Evolutionary conservation across 2,113 vertebrate genomes (phyloP), one percentile per base, ranked within the genome.

Genomic region (Trematomus loennbergii): DNA sequence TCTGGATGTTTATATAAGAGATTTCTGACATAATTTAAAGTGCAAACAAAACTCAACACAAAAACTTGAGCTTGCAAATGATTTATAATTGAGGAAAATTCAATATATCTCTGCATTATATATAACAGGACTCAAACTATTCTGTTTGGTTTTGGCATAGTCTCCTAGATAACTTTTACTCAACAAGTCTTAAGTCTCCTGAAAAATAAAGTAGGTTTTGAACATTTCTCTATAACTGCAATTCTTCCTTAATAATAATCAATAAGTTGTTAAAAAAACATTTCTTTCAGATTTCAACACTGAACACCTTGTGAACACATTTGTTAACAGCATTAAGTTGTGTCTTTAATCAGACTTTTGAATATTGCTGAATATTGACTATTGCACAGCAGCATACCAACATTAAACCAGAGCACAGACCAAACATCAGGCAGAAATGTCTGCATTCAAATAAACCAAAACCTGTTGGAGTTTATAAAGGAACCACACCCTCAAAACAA

Each of bases 321-420:
- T 12, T 52, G 54, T 22, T 43, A 67, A 36, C 52, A 22, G 58
- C 33, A 9, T 50, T 16, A 33, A 0, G 18, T 59, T 22, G 29
- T 18, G 45, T 4, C 18, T 9, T 4, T 55, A 16, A 46, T 48
- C 71, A 46, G 16, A 54, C 52, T 53, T 58, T 59, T 29, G 29
- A 62, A 73, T 61, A 46, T 61, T 49, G 60, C 13, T 15, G 53
- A 63, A 62, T 45, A 22, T 29, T 29, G 17, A 65, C 22, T 8
- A 11, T 46, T 29, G 22, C 4, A 1, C 9, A 29, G 29, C 29
- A 25, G 25, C 25, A 3, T 25, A 29, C 29, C 29, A 29, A 46
- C 57, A 54, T 77, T 25, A 1, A 67, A 54, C 40, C 29, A 48
- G 29, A 52, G 58, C 29, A 20, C 70, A 72, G 10, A 49, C 40